Base-by-base conservation (phyloP, 2,797 vertebrate genomes). In the Platyrinchus mystaceus region DNA sequence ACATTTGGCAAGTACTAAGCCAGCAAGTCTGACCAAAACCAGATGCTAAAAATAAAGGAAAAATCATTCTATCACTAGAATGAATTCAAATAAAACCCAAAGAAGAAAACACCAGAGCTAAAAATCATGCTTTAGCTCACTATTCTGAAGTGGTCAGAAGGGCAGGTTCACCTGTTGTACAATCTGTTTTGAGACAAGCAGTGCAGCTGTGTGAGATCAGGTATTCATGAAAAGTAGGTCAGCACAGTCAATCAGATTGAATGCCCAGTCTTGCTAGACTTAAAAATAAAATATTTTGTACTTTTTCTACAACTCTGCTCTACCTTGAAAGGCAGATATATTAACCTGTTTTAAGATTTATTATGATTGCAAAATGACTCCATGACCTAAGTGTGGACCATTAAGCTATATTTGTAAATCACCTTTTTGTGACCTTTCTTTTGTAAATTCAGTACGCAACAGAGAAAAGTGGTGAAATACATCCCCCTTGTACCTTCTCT, bases 231-330 rank as follows among this genome's bases (percentile, higher is more conserved):
- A 95, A 96, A 96, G 60, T 95, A 95, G 95, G 95, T 95, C 91
- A 96, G 70, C 3, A 3, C 64, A 84, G 70, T 80, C 80, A 94
- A 55, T 78, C 0, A 4, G 53, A 68, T 68, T 77, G 75, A 94
- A 59, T 62, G 91, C 64, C 43, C 39, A 50, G 71, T 60, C 63
- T 80, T 84, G 74, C 50, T 71, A 78, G 37, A 58, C n/a, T 87
- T 92, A 90, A 83, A 81, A 95, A 96, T 94, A 95, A 95, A 95
- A 97, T 84, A 96, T 92, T 90, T 69, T 46, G 32, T 85, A 73
- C 63, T 89, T 84, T 94, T 62, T 37, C 67, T 87, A 71, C 56
- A 89, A 43, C 30, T 62, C 39, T 75, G 14, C 32, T 94, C 66
- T 22, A 44, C 89, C 73, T 62, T 78, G 88, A 79, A 28, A 14